These are phyloP conservation scores for Saturnia japonica DNA, from an alignment of 2,888 invertebrate genomes.

Conservation along the genomic window DNA sequence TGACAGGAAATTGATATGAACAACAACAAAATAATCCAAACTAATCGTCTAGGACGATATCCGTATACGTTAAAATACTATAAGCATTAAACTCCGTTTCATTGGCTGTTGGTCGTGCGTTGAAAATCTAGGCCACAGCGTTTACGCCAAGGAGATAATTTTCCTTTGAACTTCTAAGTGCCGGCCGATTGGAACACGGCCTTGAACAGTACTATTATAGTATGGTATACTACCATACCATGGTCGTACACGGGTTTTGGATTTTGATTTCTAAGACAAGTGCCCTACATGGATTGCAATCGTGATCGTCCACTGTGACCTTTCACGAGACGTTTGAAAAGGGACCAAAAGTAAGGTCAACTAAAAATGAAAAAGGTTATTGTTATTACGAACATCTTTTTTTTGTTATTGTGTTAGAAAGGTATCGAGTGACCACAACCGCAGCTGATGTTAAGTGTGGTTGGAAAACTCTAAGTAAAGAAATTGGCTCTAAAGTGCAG, in stretches of 20 bases:
- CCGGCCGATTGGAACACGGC: conserved; percentile 47
- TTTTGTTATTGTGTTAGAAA: neutral
- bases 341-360: conserved; percentile 45
- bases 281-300: conserved; percentile 54
- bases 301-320: conserved; percentile 52
- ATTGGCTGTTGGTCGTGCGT: conserved; percentile 41
- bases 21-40: conserved; percentile 19
- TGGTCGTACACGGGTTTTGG: conserved; percentile 51
- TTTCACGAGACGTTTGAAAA: conserved; percentile 47
- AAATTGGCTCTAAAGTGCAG: too few relatives aligned
- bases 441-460: too few relatives aligned
- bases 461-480: neutral
- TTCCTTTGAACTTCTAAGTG: conserved; percentile 51
- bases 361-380: neutral
- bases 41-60: neutral
- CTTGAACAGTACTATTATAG: conserved; percentile 69
- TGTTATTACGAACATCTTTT: neutral
- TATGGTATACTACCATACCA: conserved; percentile 49
- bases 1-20: neutral
- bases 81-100: conserved; percentile 35
- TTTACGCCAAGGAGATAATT: conserved; percentile 49
- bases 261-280: conserved; percentile 49
- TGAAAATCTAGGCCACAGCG: conserved; percentile 45
- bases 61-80: conserved; percentile 18
- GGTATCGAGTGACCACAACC: neutral